phyloP scores from a whole-genome alignment of 2,797 vertebrate genomes.

The Lerista edwardsae region DNA sequence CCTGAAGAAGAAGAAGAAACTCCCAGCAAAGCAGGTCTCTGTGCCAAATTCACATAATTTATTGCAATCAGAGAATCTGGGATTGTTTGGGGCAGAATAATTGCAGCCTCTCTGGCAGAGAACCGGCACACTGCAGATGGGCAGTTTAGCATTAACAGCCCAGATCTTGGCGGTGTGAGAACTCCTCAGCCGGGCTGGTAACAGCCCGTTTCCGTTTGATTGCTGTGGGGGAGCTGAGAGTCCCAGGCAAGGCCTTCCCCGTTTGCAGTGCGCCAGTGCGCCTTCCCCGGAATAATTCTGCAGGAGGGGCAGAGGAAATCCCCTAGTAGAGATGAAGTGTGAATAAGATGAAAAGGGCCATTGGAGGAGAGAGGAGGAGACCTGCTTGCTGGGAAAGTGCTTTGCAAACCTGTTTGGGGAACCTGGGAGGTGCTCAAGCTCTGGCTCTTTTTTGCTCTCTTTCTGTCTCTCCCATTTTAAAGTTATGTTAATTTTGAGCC shows the following conservation, averaged over 20 bases:
- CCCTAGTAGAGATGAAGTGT: slow-evolving; percentile 34
- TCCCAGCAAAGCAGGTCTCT: too few relatives aligned
- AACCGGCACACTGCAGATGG: not conserved
- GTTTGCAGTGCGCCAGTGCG: slow-evolving; percentile 50
- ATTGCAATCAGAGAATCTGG: not conserved
- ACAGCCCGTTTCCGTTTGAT: not conserved
- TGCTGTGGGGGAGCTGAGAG: slow-evolving; percentile 3
- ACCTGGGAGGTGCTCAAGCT: slow-evolving; percentile 43
- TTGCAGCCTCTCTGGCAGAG: not conserved
- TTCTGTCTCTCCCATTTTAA: not conserved
- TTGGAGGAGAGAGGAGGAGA: slow-evolving; percentile 28
- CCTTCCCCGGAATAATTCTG: slow-evolving; percentile 53
- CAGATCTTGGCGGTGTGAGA: not conserved
- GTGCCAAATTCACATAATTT: not conserved
- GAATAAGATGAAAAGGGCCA: slow-evolving; percentile 48
- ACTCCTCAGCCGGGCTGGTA: not conserved
- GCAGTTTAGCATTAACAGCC: not conserved
- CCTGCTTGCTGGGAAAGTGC: slow-evolving; percentile 23
- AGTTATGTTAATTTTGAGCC: too few relatives aligned
- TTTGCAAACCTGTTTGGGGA: not conserved
- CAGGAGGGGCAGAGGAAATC: slow-evolving; percentile 13
- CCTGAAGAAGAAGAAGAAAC: too few relatives aligned
- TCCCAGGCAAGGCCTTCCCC: slow-evolving; percentile 36
- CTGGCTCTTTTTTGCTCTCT: slow-evolving; percentile 49
- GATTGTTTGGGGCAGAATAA: not conserved